phyloP scores from a whole-genome alignment of 2,888 invertebrate genomes.

The Dynastes hyllus region DNA sequence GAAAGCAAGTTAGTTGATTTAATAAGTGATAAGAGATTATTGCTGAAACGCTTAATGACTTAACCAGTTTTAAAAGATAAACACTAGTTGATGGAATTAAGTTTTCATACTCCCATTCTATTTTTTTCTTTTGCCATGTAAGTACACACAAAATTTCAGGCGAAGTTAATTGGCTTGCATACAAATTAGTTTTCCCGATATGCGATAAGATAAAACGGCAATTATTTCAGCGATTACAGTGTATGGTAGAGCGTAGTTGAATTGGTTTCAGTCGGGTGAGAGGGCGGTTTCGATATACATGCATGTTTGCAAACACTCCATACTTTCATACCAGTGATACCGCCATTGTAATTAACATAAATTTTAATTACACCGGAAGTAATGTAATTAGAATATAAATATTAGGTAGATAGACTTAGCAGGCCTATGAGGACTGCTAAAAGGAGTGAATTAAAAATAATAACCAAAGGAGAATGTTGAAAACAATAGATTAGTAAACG shows the following conservation, averaged over 20 bases:
- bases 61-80: background rate
- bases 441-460: too few relatives aligned
- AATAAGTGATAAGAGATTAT: too few relatives aligned
- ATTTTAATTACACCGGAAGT: conserved; percentile 45
- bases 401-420: background rate
- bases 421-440: background rate
- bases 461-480: too few relatives aligned
- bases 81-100: background rate
- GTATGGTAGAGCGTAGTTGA: conserved; percentile 17
- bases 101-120: conserved; percentile 1
- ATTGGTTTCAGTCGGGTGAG: conserved; percentile 45
- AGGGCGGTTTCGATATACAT: conserved; percentile 41
- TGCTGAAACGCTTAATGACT: too few relatives aligned
- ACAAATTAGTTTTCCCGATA: conserved; percentile 63
- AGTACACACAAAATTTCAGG: conserved; percentile 38
- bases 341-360: conserved; percentile 41
- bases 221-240: conserved; percentile 67
- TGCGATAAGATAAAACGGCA: conserved; percentile 68
- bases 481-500: background rate
- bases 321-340: conserved; percentile 47
- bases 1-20: too few relatives aligned
- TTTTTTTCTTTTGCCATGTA: conserved; percentile 14
- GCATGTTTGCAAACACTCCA: conserved; percentile 48
- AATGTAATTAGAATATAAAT: conserved; percentile 14
- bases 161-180: conserved; percentile 57